Conservation (phyloP, 2,113 vertebrate genomes). For the Sapayoa aenigma region DNA sequence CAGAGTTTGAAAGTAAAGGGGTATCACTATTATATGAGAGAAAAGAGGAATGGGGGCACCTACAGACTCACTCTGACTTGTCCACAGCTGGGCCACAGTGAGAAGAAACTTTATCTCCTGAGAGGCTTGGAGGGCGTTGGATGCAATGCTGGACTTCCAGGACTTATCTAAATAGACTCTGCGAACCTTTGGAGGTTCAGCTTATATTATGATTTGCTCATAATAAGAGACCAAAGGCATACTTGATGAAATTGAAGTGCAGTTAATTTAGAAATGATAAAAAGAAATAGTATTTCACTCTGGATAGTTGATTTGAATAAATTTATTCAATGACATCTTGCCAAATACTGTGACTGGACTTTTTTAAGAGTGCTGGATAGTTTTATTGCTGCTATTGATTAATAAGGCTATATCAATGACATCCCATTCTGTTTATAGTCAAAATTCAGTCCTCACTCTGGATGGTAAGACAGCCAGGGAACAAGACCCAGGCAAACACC, state of each 20-base stretch:
- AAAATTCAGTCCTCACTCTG: conserved; percentile 14
- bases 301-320: conserved; percentile 22
- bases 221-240: conserved; percentile 16
- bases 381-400: conserved; percentile 50
- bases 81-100: background rate
- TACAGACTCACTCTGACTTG: background rate
- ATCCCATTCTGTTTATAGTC: conserved; percentile 16
- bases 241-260: conserved; percentile 34
- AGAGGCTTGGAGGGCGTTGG: background rate
- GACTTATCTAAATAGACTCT: conserved; percentile 25
- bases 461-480: background rate
- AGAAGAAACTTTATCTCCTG: background rate
- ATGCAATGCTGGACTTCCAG: background rate
- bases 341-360: conserved; percentile 45
- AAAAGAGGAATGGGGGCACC: background rate
- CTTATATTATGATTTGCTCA: background rate
- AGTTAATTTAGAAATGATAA: conserved; percentile 45
- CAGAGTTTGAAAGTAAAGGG: background rate
- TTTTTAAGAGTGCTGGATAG: background rate
- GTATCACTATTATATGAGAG: background rate
- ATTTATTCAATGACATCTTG: conserved; percentile 45
- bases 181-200: background rate
- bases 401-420: conserved; percentile 7
- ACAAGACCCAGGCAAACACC: background rate
- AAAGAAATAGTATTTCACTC: conserved; percentile 37